Conservation (phyloP, 2,888 invertebrate species). For the Zonitis immaculata region DNA sequence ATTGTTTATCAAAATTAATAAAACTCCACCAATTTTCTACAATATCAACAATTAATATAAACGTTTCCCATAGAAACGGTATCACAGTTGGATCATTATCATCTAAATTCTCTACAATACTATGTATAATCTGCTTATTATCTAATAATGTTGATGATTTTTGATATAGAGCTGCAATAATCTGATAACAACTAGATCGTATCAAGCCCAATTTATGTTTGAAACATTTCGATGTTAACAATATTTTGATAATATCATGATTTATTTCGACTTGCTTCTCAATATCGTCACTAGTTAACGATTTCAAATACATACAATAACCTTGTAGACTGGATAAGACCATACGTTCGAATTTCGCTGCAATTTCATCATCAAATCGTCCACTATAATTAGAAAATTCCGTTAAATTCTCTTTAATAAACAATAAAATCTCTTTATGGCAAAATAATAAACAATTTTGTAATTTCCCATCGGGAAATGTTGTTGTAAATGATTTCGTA, state of each 20-base stretch:
- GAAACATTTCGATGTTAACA: slow-evolving; percentile 69
- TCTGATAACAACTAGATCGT: slow-evolving; percentile 65
- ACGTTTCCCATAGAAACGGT: slow-evolving; percentile 69
- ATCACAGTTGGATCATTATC: slow-evolving; percentile 65
- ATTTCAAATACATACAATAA: slow-evolving; percentile 58
- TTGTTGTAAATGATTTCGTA: slow-evolving; percentile 62
- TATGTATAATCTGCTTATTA: slow-evolving; percentile 55
- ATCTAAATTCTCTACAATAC: slow-evolving; percentile 62
- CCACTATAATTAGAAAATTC: slow-evolving; percentile 51
- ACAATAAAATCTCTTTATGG: slow-evolving; percentile 71
- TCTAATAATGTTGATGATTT: slow-evolving; percentile 53
- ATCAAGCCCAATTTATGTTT: slow-evolving; percentile 53
- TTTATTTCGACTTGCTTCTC: slow-evolving; percentile 50
- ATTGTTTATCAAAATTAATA: slow-evolving; percentile 68
- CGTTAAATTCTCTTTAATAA: slow-evolving; percentile 67
- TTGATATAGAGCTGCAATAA: slow-evolving; percentile 59
- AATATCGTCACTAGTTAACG: slow-evolving; percentile 52
- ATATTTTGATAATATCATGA: slow-evolving; percentile 42
- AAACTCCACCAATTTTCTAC: slow-evolving; percentile 66
- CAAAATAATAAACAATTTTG: slow-evolving; percentile 78
- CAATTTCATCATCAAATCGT: slow-evolving; percentile 59
- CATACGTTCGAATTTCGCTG: slow-evolving; percentile 64
- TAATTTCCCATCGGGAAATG: slow-evolving; percentile 75
- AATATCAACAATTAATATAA: slow-evolving; percentile 57
- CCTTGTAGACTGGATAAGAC: slow-evolving; percentile 63